phyloP scores from a whole-genome alignment of 2,797 vertebrate species.

The Chaetodon trifasciatus region DNA sequence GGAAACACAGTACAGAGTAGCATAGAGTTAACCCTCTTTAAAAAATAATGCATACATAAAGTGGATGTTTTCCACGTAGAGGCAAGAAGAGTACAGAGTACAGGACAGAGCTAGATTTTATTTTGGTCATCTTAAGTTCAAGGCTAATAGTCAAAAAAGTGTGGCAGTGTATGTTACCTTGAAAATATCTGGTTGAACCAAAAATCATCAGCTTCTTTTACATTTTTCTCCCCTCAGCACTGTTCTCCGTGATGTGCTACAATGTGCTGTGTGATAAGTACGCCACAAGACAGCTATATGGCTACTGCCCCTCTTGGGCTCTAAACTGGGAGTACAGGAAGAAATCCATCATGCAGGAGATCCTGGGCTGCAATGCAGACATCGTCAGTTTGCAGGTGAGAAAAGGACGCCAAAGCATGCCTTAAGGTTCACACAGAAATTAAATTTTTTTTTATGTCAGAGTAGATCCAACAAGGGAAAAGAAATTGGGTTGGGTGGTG shows the following conservation, averaged over 20 bases:
- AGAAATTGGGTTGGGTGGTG: too few species aligned
- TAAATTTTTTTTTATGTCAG: background rate
- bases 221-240: slow-evolving; percentile 82
- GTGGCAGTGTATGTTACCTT: background rate
- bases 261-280: slow-evolving; percentile 99
- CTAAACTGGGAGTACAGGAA: slow-evolving; percentile 99
- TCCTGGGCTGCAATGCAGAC: slow-evolving; percentile 94
- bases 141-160: background rate
- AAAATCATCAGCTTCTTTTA: background rate
- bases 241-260: slow-evolving; percentile 99
- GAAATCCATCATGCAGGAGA: slow-evolving; percentile 99
- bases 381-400: slow-evolving; percentile 98
- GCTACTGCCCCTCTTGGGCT: slow-evolving; percentile 98
- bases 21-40: background rate
- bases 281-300: slow-evolving; percentile 96
- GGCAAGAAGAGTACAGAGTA: background rate
- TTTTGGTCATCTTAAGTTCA: background rate
- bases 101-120: background rate
- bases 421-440: background rate
- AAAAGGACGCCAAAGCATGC: background rate
- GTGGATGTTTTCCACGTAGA: background rate
- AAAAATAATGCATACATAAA: background rate
- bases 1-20: background rate
- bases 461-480: background rate
- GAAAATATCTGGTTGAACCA: background rate